These are phyloP conservation scores for Zosterops pallidus DNA, from an alignment of 2,113 vertebrate species.

Conservation along the genomic window DNA sequence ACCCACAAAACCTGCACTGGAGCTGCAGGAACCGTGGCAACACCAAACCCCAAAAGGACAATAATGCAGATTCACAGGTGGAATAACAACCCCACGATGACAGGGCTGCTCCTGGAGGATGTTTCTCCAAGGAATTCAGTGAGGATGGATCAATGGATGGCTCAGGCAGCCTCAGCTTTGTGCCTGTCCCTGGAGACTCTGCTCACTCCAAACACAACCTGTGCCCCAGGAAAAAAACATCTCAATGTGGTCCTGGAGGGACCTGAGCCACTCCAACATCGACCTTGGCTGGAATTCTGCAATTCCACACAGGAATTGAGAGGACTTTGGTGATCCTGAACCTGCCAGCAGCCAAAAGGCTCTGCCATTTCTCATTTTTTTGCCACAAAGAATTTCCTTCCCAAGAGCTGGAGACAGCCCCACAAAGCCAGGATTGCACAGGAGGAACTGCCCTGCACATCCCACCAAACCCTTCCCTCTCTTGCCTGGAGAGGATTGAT, in stretches of 20 bases:
- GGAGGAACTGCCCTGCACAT: background rate
- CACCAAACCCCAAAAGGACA: background rate
- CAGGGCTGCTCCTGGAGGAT: background rate
- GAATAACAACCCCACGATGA: fast-evolving
- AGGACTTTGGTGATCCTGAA: background rate
- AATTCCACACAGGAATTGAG: fast-evolving
- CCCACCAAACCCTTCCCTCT: fast-evolving
- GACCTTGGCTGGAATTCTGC: background rate
- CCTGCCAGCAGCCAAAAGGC: background rate
- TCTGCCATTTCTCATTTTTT: background rate
- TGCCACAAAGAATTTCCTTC: no score
- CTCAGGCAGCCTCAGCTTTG: no score
- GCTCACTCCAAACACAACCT: background rate
- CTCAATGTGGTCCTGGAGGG: fast-evolving
- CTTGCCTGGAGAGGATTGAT: background rate
- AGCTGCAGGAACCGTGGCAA: background rate
- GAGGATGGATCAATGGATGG: no score
- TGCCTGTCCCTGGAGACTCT: background rate
- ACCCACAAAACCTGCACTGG: fast-evolving
- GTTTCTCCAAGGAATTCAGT: background rate
- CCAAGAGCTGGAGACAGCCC: background rate
- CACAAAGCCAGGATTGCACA: no score
- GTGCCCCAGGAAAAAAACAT: background rate
- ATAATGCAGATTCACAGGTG: fast-evolving
- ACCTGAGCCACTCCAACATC: background rate